phyloP scores from a whole-genome alignment of 2,113 vertebrate species.

The Siphamia tubifer region DNA sequence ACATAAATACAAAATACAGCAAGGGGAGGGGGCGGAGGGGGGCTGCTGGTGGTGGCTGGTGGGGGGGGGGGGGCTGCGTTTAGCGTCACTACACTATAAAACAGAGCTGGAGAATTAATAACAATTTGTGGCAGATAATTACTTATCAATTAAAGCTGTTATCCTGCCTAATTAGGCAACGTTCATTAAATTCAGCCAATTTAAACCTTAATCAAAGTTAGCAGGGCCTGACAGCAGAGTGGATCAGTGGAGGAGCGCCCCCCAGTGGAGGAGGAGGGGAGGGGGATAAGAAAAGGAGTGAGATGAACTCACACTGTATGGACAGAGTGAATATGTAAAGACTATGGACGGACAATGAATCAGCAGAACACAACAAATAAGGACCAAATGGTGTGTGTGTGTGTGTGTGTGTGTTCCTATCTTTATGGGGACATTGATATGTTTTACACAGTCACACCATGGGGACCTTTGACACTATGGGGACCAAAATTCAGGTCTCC shows the following conservation, averaged over 20 bases:
- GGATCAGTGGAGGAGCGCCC: slow-evolving; percentile 78
- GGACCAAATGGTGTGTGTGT: no score
- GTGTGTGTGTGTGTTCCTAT: no score
- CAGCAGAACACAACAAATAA: no score
- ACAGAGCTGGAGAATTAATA: slow-evolving; percentile 71
- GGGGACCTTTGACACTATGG: no score
- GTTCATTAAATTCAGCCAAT: slow-evolving; percentile 96
- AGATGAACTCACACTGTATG: no score
- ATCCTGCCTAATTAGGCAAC: slow-evolving; percentile 94
- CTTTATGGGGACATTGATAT: no score
- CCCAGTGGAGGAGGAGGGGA: slow-evolving; percentile 68
- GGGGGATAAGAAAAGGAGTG: no score
- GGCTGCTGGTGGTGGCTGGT: background rate
- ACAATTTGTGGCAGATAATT: slow-evolving; percentile 80
- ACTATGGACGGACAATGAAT: no score
- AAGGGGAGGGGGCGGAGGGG: slow-evolving; percentile 11
- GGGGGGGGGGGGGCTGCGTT: slow-evolving; percentile 9
- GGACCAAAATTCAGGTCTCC: no score
- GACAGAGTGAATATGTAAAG: no score
- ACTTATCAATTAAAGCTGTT: slow-evolving; percentile 88
- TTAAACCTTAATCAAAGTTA: slow-evolving; percentile 95
- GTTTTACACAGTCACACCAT: no score
- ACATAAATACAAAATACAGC: slow-evolving; percentile 73
- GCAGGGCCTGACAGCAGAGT: slow-evolving; percentile 70
- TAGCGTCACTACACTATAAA: slow-evolving; percentile 48